phyloP scores from a whole-genome alignment of 2,113 vertebrate genomes.

The Grammomys surdaster region DNA sequence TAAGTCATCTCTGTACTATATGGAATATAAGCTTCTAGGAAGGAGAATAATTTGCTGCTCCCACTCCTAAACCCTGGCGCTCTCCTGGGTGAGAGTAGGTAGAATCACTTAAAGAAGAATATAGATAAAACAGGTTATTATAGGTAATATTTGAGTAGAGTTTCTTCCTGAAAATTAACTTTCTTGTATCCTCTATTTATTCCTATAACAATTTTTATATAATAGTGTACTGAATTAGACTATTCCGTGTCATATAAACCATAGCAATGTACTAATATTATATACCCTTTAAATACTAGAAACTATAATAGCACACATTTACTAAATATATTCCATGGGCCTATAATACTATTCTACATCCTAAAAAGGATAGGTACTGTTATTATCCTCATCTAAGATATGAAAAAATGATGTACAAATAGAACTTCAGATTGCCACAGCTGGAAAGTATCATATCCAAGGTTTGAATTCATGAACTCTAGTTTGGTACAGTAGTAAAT shows the following conservation, averaged over 20 bases:
- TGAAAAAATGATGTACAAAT: neutral
- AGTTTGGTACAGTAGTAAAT: neutral
- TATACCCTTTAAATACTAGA: neutral
- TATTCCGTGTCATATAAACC: neutral
- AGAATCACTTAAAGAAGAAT: neutral
- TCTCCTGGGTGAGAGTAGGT: neutral
- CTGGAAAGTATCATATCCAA: neutral
- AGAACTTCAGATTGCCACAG: neutral
- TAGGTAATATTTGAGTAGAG: neutral
- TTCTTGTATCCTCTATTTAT: neutral
- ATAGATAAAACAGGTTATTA: neutral
- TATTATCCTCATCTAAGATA: neutral
- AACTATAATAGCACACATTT: neutral
- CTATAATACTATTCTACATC: neutral
- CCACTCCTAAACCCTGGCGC: neutral
- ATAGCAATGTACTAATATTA: neutral
- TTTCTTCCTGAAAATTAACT: neutral
- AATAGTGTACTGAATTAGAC: neutral
- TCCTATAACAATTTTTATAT: neutral
- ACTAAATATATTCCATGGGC: neutral
- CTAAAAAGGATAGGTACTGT: neutral
- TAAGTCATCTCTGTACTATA: neutral
- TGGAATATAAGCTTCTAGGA: neutral
- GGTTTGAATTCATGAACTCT: neutral
- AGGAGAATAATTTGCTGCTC: neutral